phyloP scores from a whole-genome alignment of 2,888 invertebrate genomes.

The Stramonita haemastoma region DNA sequence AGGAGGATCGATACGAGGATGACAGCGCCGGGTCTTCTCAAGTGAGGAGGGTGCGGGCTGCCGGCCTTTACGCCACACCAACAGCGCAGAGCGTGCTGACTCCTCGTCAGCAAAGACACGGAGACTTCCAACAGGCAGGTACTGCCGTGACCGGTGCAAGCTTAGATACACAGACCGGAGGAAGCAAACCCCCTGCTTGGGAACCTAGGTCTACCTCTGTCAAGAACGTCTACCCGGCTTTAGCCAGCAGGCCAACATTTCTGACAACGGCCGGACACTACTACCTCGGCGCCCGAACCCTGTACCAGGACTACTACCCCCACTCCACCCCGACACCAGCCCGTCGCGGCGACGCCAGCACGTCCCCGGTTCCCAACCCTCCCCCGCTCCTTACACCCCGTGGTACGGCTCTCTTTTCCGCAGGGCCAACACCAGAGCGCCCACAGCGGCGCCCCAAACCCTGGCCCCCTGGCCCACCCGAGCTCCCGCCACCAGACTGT shows the following conservation, averaged over 20 bases:
- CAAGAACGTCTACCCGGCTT: too few relatives aligned
- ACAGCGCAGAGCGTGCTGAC: neutral
- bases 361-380: neutral
- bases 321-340: neutral
- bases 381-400: neutral
- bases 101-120: neutral
- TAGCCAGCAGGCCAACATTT: neutral
- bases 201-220: too few relatives aligned
- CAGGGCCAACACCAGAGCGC: neutral
- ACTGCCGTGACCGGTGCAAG: neutral
- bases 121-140: neutral
- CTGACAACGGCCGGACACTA: neutral
- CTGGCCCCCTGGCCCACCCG: neutral
- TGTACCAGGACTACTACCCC: neutral
- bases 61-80: neutral
- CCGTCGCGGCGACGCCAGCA: neutral
- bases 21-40: neutral
- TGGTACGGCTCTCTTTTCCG: neutral
- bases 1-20: neutral
- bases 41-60: neutral
- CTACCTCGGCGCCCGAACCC: neutral
- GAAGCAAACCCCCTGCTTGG: too few relatives aligned
- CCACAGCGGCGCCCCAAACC: conserved; percentile 2
- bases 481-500: neutral
- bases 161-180: too few relatives aligned